Evolutionary conservation across 2,888 invertebrate species (phyloP).

Genomic region (Strigamia crassipes): DNA sequence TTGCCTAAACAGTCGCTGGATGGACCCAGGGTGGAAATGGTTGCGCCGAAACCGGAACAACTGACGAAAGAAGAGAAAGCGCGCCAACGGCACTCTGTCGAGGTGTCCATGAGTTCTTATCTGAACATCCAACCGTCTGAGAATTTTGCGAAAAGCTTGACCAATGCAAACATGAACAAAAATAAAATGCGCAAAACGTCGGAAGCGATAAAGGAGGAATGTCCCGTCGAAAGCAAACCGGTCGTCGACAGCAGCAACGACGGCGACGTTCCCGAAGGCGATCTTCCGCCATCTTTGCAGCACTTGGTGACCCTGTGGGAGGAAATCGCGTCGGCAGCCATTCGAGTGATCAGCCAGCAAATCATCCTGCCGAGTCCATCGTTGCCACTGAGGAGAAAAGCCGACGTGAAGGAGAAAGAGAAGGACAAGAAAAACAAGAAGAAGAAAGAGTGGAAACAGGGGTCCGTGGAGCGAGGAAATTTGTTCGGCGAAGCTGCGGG

Average conservation of each 20-base stretch:
- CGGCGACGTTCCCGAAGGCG: constrained; percentile 48
- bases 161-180: constrained; percentile 77
- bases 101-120: constrained; percentile 64
- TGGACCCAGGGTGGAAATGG: constrained; percentile 60
- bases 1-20: constrained; percentile 73
- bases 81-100: constrained; percentile 83
- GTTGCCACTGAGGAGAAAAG: constrained; percentile 55
- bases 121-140: constrained; percentile 61
- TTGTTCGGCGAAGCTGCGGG: constrained; percentile 55
- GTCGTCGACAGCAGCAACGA: not conserved
- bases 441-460: constrained; percentile 65
- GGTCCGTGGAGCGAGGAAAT: constrained; percentile 55
- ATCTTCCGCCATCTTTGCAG: constrained; percentile 81
- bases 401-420: constrained; percentile 60
- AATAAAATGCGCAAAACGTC: constrained; percentile 57
- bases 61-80: constrained; percentile 57
- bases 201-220: constrained; percentile 65
- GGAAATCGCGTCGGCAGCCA: constrained; percentile 69
- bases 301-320: constrained; percentile 90
- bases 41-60: constrained; percentile 55
- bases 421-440: constrained; percentile 62
- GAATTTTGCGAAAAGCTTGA: constrained; percentile 75
- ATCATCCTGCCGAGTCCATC: constrained; percentile 67
- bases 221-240: constrained; percentile 53
- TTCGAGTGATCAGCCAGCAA: constrained; percentile 66